Percentiles rank a stretch among this genome's conserved stretches.
These are phyloP conservation scores for Parauchenoglanis ngamensis DNA, from an alignment of 2,797 vertebrate genomes.

Conservation along the genomic window DNA sequence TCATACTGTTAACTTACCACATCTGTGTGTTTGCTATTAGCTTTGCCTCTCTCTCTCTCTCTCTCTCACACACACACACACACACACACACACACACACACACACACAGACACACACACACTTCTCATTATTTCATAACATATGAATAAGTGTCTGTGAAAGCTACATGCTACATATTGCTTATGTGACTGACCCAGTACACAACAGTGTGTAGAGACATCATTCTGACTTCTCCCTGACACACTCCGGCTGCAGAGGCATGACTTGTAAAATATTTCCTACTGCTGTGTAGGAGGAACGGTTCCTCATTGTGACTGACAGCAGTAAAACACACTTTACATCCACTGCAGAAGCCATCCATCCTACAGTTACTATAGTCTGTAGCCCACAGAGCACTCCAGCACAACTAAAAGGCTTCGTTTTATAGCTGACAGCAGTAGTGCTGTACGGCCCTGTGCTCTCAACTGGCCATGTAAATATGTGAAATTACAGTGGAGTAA, in stretches of 20 bases:
- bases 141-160: slow-evolving; percentile 25
- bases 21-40: neutral
- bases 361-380: slow-evolving; percentile 13
- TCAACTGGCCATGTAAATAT: neutral
- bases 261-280: slow-evolving; percentile 30
- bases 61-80: neutral
- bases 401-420: neutral
- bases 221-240: slow-evolving; percentile 33
- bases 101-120: neutral
- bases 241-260: slow-evolving; percentile 26
- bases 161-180: slow-evolving; percentile 6
- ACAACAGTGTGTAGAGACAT: neutral
- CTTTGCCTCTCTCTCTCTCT: neutral
- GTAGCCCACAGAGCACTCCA: slow-evolving; percentile 12
- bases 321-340: slow-evolving; percentile 39
- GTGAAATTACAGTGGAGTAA: neutral
- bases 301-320: slow-evolving; percentile 44
- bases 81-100: neutral
- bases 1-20: slow-evolving; percentile 1
- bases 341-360: slow-evolving; percentile 39
- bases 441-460: neutral
- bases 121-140: neutral
- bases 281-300: slow-evolving; percentile 30
- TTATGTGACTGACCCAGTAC: slow-evolving; percentile 13
- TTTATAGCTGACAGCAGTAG: neutral